Evolutionary conservation across 2,888 invertebrate species (phyloP).

Genomic region (Euzetes globulus): DNA sequence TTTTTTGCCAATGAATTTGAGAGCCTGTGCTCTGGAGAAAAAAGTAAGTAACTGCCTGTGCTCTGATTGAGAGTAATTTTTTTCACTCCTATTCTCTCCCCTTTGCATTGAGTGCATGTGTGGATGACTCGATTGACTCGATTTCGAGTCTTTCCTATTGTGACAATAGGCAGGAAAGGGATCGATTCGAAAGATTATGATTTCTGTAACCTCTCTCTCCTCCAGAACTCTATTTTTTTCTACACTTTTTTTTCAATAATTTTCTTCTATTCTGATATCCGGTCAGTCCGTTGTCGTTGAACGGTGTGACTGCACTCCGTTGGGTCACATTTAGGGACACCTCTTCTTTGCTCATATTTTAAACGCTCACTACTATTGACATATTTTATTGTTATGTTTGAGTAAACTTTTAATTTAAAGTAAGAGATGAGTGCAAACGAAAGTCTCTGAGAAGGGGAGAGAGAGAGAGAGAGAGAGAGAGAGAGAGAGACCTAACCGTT

Average conservation of each 20-base stretch:
- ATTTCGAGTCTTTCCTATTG: neutral
- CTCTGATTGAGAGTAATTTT: neutral
- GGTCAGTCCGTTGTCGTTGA: neutral
- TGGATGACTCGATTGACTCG: neutral
- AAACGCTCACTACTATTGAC: no score
- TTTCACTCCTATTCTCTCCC: neutral
- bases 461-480: conserved; percentile 29
- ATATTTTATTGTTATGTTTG: no score
- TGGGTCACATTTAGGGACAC: no score
- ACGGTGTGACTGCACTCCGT: no score
- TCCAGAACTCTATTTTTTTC: neutral
- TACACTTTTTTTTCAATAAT: neutral
- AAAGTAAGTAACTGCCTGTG: neutral
- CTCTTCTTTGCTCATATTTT: no score
- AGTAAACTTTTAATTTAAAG: no score
- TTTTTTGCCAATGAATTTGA: neutral
- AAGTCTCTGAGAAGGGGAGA: conserved; percentile 14
- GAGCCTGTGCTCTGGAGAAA: neutral
- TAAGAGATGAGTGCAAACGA: no score
- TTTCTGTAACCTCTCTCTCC: neutral
- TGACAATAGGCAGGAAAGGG: conserved; percentile 2
- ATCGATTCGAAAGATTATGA: neutral
- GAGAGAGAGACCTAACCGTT: conserved; percentile 33
- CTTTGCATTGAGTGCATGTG: neutral
- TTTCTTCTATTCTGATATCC: neutral